Base-by-base conservation (phyloP, 2,113 vertebrate species). In the Seriola rivoliana region DNA sequence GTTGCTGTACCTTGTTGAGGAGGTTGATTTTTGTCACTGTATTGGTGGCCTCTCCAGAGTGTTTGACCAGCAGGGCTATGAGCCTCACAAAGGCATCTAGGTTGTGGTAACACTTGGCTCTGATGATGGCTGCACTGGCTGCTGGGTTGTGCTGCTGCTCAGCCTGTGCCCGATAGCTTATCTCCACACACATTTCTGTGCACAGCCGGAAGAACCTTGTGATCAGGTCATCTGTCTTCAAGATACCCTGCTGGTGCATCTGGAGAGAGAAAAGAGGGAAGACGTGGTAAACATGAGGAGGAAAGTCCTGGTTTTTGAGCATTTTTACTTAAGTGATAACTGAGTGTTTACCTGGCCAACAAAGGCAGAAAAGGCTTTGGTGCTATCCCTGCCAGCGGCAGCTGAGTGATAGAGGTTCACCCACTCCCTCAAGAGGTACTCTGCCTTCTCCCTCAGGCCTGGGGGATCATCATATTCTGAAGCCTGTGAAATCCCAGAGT, bases 331-430 rank as follows among this genome's bases (percentile, higher is more conserved):
- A n/a, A 50, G 3, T 4, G 50, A 62, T 25, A 0, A 50, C 0
- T 14, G 1, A 25, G 38, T 1, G 21, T 42, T 74, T 94, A 99
- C 98, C 97, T 99, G 98, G 91, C 97, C 98, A 88, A 99, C 98
- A 93, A 99, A 99, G n/a, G 98, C 98, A 87, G 98, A 99, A 93
- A 99, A 99, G 0, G 98, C 98, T 95, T 99, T 99, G 94, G 98
- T 99, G 92, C 98, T 99, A 88, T 99, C 98, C 59, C 98, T 95
- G 87, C 98, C 98, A 2, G 98, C 98, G 55, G 98, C 98, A 63
- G 98, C 98, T 34, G 98, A 99, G 92, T 99, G 98, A 94, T 99
- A 99, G 83, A 99, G 96, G 92, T 98, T 99, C 85, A 99, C 98
- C 98, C 98, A 99, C 78, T 99, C 98, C 90, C 98, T 96, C 90